Conservation (phyloP, 2,113 vertebrate species). For the Thalassarche chlororhynchos region DNA sequence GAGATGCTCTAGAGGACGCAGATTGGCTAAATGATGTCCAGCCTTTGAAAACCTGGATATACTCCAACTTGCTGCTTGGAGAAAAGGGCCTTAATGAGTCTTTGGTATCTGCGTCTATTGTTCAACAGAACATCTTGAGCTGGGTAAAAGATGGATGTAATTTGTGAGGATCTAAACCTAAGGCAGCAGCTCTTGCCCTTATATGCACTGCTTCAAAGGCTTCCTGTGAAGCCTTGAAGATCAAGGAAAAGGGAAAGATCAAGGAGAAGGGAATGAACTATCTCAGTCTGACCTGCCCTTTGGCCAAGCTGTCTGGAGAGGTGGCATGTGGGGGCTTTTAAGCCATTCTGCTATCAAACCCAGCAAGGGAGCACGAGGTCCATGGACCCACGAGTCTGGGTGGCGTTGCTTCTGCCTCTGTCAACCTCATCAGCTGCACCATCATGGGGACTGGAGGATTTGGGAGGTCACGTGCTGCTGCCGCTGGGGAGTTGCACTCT, state of each 20-base stretch:
- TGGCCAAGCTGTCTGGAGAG: neutral
- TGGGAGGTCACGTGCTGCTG: neutral
- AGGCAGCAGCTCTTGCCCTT: constrained; percentile 18
- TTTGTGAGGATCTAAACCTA: constrained; percentile 33
- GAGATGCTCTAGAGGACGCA: neutral
- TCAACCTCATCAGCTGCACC: neutral
- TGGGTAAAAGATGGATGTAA: constrained; percentile 36
- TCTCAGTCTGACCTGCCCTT: constrained; percentile 36
- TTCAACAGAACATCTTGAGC: constrained; percentile 1
- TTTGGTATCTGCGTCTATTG: neutral
- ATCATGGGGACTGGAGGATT: neutral
- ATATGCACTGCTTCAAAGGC: constrained; percentile 46
- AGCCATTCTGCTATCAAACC: neutral
- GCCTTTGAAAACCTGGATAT: constrained; percentile 8
- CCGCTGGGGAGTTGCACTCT: fast-evolving
- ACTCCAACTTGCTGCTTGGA: neutral
- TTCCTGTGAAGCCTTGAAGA: constrained; percentile 48
- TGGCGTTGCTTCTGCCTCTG: neutral
- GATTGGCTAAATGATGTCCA: constrained; percentile 6
- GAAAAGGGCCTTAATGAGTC: neutral
- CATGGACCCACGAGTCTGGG: neutral
- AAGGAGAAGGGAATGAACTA: constrained; percentile 31
- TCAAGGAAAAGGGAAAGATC: constrained; percentile 46
- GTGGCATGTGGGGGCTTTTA: neutral
- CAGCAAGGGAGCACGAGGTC: neutral